phyloP scores from a whole-genome alignment of 2,888 invertebrate species.

The Caradrina clavipalpis region DNA sequence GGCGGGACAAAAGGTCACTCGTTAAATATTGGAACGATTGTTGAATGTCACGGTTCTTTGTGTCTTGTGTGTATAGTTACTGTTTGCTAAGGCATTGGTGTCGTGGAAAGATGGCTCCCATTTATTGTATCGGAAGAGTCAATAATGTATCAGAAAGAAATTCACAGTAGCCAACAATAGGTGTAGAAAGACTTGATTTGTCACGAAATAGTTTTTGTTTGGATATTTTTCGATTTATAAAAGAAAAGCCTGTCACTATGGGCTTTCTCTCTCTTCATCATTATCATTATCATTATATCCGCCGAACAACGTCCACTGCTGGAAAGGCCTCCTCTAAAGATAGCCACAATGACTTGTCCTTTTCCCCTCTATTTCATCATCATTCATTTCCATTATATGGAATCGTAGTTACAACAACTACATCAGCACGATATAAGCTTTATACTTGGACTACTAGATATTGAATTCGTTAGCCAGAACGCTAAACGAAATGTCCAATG shows the following conservation, averaged over 20 bases:
- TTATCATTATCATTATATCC: no score
- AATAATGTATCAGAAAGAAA: neutral
- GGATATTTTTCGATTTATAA: neutral
- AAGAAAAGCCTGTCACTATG: neutral
- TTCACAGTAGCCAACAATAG: neutral
- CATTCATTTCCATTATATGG: neutral
- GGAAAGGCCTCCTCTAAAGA: no score
- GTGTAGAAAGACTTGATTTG: neutral
- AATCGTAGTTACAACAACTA: neutral
- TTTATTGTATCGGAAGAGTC: constrained; percentile 12
- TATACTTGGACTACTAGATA: neutral
- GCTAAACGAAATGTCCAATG: constrained; percentile 14
- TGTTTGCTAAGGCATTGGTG: constrained; percentile 6
- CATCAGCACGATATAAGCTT: neutral
- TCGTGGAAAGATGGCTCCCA: neutral
- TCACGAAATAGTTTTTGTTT: neutral
- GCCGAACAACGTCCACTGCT: no score
- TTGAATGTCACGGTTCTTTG: constrained; percentile 43
- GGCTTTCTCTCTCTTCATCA: no score
- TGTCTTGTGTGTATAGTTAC: constrained; percentile 24
- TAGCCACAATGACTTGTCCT: no score
- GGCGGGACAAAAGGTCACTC: constrained; percentile 45
- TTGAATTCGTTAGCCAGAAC: constrained; percentile 17
- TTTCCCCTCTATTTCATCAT: neutral
- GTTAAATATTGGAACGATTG: constrained; percentile 52